Percentiles rank a stretch among this genome's conserved stretches.
Conservation (phyloP, 2,797 vertebrate genomes). For the Oryzias dopingdopingensis region DNA sequence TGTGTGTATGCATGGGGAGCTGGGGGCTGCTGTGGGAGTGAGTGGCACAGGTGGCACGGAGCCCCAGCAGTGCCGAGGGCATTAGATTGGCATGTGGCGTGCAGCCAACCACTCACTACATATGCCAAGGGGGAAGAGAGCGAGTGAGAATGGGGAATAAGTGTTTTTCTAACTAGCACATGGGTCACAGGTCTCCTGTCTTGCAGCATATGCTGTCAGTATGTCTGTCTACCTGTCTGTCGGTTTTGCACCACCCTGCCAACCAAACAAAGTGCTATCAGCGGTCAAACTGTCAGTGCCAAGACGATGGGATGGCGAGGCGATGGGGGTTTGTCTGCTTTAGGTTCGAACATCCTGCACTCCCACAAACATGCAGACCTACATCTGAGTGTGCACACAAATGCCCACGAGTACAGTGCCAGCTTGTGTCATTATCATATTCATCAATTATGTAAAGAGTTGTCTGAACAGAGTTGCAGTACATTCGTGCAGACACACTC, state of each 20-base stretch:
- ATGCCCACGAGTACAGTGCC: constrained; percentile 61
- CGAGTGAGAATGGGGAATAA: constrained; percentile 22
- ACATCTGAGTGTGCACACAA: constrained; percentile 39
- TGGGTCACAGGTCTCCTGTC: constrained; percentile 69
- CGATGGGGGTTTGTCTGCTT: constrained; percentile 29
- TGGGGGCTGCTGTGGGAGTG: constrained; percentile 58
- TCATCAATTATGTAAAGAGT: constrained; percentile 85
- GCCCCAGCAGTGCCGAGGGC: constrained; percentile 69
- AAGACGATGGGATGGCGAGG: constrained; percentile 41
- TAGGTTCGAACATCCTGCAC: constrained; percentile 22
- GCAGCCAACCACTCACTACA: constrained; percentile 76
- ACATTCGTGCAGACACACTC: constrained; percentile 22
- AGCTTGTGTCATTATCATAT: constrained; percentile 84
- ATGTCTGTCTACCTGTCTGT: constrained; percentile 54
- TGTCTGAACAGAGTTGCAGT: constrained; percentile 68
- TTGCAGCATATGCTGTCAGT: constrained; percentile 65
- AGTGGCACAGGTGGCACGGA: constrained; percentile 79
- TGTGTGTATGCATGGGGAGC: constrained; percentile 26
- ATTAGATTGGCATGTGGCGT: constrained; percentile 78
- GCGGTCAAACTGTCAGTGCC: constrained; percentile 64
- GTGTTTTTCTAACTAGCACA: constrained; percentile 62
- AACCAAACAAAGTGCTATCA: constrained; percentile 60
- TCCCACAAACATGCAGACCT: constrained; percentile 3
- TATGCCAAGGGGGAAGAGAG: constrained; percentile 66
- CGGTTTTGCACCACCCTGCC: constrained; percentile 52